A percentile compares a stretch with the other conserved stretches of the same genome.
phyloP scores from a whole-genome alignment of 2,888 invertebrate genomes.

The Thymelicus lineola region DNA sequence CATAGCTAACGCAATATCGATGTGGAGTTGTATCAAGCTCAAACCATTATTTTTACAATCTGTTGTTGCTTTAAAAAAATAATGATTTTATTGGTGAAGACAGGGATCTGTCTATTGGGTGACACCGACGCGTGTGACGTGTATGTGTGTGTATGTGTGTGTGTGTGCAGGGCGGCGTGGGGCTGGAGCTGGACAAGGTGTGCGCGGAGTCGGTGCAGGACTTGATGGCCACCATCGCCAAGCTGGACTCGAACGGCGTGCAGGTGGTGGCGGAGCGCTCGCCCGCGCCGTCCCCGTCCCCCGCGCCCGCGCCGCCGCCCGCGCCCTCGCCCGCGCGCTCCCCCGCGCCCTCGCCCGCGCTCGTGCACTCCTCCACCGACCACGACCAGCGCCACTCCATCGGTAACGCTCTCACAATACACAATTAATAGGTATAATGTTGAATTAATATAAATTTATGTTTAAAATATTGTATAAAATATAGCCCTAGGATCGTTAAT shows the following conservation, averaged over 20 bases:
- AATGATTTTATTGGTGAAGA: too few species aligned
- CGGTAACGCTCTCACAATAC: not conserved
- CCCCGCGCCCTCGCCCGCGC: constrained; percentile 77
- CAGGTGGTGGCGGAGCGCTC: constrained; percentile 84
- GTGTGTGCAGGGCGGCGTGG: constrained; percentile 58
- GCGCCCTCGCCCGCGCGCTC: constrained; percentile 80
- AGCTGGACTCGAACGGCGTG: constrained; percentile 94
- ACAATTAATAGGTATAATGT: too few species aligned
- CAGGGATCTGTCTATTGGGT: too few species aligned
- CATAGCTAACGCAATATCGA: too few species aligned
- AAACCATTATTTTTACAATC: too few species aligned
- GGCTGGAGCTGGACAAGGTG: constrained; percentile 89
- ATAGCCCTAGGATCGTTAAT: too few species aligned
- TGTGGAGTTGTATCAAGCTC: too few species aligned
- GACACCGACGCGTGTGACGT: too few species aligned
- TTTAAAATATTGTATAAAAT: too few species aligned
- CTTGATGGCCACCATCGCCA: constrained; percentile 94
- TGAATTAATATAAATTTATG: too few species aligned
- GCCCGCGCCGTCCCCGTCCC: constrained; percentile 52
- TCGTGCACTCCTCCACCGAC: constrained; percentile 91
- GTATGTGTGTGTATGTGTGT: too few species aligned
- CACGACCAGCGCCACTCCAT: constrained; percentile 59
- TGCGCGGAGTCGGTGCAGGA: constrained; percentile 94
- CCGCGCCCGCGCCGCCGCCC: constrained; percentile 73
- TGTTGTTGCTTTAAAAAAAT: too few species aligned